Evolutionary conservation across 2,797 vertebrate species (phyloP), one percentile per base, ranked within the genome.

Genomic region (Dromococcyx pavoninus): DNA sequence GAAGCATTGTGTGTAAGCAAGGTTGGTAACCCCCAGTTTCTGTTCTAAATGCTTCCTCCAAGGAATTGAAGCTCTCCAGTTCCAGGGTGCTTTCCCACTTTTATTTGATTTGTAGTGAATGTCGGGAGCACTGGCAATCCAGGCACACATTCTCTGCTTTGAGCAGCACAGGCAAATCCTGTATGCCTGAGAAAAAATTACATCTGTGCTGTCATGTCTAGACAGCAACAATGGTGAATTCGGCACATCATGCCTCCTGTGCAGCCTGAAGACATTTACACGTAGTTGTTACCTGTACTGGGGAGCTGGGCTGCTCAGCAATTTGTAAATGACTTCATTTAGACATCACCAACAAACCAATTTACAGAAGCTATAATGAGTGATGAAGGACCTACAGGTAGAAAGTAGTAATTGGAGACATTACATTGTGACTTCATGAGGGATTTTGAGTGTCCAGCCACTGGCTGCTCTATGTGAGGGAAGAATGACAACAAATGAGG

Each of bases 321-420:
- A 90, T 88, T 67, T 96, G 90, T 92, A 96, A 96, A 65, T 86
- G 50, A 88, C 94, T 97, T 96, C 23, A 91, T 93, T 97, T 95
- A 92, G 62, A 41, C 92, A 91, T 85, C 91, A 94, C 89, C 81
- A 87, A 22, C 64, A 27, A 89, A 95, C 56, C 95, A 95, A 91
- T 89, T 95, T 83, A 96, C 91, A 93, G 89, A 79, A 65, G 70
- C 67, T 62, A 44, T 92, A 90, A 97, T 96, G 77, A 93, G 94
- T 27, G 50, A 19, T 90, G 80, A 78, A 90, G 53, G 23, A 58
- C 84, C 79, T 91, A 88, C 91, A 91, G 78, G 95, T 93, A 71
- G 91, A 94, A 91, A 95, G 61, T 88, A 88, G 82, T 89, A 86
- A 94, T 76, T 74, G 85, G 81, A 90, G 88, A 89, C 83, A 92